phyloP scores from a whole-genome alignment of 2,888 invertebrate species.

The Leptinotarsa peninsularis region DNA sequence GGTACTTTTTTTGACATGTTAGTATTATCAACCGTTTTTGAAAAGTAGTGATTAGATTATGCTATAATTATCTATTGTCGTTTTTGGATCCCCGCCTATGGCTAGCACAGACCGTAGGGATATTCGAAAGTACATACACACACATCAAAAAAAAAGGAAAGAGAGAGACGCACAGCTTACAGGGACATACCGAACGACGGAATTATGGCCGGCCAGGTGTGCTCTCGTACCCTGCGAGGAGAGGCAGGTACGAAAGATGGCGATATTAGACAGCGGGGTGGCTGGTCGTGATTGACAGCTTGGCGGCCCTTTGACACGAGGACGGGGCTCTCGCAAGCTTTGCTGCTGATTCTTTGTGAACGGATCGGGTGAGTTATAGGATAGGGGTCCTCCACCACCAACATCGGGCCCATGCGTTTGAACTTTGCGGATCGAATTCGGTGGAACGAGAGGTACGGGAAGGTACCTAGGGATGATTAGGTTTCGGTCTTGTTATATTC shows the following conservation, averaged over 20 bases:
- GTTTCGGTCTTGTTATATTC: not conserved
- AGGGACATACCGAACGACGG: constrained; percentile 11
- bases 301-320: constrained; percentile 42
- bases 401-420: constrained; percentile 4
- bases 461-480: not conserved
- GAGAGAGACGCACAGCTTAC: not conserved
- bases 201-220: constrained; percentile 25
- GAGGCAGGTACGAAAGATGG: constrained; percentile 34
- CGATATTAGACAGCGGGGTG: constrained; percentile 61
- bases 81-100: constrained; percentile 14
- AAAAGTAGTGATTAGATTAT: no score
- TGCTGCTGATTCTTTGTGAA: constrained; percentile 6
- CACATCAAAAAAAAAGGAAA: not conserved
- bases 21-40: no score
- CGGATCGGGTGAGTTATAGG: constrained; percentile 4
- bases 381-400: constrained; percentile 1
- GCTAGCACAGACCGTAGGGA: constrained; percentile 7
- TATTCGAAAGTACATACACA: constrained; percentile 10
- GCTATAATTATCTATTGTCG: not conserved
- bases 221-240: constrained; percentile 21
- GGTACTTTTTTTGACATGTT: no score
- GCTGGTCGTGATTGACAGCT: constrained; percentile 61
- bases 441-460: not conserved
- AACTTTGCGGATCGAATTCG: not conserved
- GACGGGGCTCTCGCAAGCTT: not conserved